Conservation (phyloP, 2,888 invertebrate genomes). For the Phragmatobia fuliginosa region DNA sequence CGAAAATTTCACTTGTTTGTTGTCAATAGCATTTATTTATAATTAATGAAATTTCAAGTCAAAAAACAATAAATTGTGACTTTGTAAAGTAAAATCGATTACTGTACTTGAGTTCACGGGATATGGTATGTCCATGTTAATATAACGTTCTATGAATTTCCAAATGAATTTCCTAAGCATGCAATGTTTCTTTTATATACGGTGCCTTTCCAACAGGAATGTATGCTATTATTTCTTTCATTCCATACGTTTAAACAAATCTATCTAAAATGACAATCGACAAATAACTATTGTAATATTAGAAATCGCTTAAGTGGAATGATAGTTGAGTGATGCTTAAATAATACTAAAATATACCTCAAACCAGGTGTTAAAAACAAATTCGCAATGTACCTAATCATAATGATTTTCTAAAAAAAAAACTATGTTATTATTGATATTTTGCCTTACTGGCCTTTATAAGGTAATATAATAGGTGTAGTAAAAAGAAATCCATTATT, state of each 20-base stretch:
- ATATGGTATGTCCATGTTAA: not conserved
- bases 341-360: not conserved
- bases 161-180: not conserved
- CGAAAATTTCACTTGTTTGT: not conserved
- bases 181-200: not conserved
- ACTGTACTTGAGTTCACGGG: too few relatives aligned
- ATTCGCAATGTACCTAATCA: too few relatives aligned
- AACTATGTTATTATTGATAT: not conserved
- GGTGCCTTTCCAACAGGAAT: not conserved
- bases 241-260: constrained; percentile 21
- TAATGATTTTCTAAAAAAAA: not conserved
- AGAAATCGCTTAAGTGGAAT: constrained; percentile 6
- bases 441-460: not conserved
- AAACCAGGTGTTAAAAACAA: not conserved
- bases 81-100: too few relatives aligned
- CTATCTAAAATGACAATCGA: constrained; percentile 51
- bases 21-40: not conserved
- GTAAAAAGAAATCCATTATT: too few relatives aligned
- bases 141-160: not conserved
- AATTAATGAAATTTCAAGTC: not conserved
- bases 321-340: constrained; percentile 7
- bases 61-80: not conserved
- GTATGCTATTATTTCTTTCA: constrained; percentile 8
- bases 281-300: constrained; percentile 60
- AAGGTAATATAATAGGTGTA: too few relatives aligned